Evolutionary conservation across 2,888 invertebrate genomes (phyloP), one percentile per base, ranked within the genome.

Genomic region (Entomobrya multifasciata): DNA sequence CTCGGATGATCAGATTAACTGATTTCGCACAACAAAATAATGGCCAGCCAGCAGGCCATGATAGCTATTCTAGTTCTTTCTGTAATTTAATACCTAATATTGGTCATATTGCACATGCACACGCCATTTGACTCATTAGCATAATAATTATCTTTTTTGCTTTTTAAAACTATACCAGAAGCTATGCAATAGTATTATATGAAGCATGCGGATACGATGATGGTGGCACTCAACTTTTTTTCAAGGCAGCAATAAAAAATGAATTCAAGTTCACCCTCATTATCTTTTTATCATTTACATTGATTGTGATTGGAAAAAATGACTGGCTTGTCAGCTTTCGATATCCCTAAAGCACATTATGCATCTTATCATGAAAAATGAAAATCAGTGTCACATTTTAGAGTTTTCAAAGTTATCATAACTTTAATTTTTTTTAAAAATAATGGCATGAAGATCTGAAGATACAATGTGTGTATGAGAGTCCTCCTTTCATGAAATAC

Each of bases 231-330:
- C 17, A 20, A 20, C 52, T 30, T 65, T 36, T 36, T 47, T 67
- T n/a, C 44, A 67, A 67, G 44, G 67, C 30, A 22, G n/a, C 15
- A 47, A 30, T 20, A 41, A 67, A 67, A 67, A 74, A 74, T 36
- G 22, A 74, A 55, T 74, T 74, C 74, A 74, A 74, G 74, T 74
- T 55, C 74, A 74, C 13, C 55, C 36, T 74, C 55, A 65, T 65
- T 11, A 30, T n/a, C n/a, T n/a, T n/a, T n/a, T 36, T 15, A 62
- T 11, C 27, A 57, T 25, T 22, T 60, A 15, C n/a, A 60, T 27
- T 11, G 22, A 60, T 30, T 36, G 30, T 6, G n/a, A 62, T 20
- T n/a, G n/a, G n/a, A n/a, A n/a, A n/a, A 13, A 62, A 30, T 62
- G 41, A 47, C 22, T 44, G 22, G 13, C 2, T 57, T 30, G n/a